Evolutionary conservation across 2,888 invertebrate genomes (phyloP).

Genomic region (Drosophila putrida): DNA sequence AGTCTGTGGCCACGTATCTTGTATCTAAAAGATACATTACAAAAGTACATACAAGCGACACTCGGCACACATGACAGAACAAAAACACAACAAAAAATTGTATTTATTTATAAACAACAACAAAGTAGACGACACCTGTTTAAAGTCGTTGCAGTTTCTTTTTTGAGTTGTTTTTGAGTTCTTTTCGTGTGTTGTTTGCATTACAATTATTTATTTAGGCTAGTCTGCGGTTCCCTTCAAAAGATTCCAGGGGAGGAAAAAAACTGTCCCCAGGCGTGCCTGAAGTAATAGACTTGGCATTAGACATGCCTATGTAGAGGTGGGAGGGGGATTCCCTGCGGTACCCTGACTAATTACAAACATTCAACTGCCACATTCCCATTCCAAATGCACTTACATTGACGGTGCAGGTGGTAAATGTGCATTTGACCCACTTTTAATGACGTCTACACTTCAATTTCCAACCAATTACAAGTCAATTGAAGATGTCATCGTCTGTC

Average conservation of each 20-base stretch:
- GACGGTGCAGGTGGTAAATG: slow-evolving; percentile 44
- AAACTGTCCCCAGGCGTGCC: slow-evolving; percentile 29
- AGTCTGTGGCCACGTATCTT: slow-evolving; percentile 44
- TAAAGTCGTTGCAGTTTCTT: slow-evolving; percentile 50
- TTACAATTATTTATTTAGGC: slow-evolving; percentile 59
- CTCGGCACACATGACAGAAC: slow-evolving; percentile 54
- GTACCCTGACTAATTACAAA: slow-evolving; percentile 49
- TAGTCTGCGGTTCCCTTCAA: slow-evolving; percentile 31
- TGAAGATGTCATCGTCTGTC: slow-evolving; percentile 65
- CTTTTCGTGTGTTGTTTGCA: slow-evolving; percentile 52
- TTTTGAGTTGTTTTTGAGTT: slow-evolving; percentile 10
- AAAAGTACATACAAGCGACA: slow-evolving; percentile 25
- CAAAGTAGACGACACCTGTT: slow-evolving; percentile 62
- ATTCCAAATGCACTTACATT: slow-evolving; percentile 10
- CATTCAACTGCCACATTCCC: slow-evolving; percentile 11
- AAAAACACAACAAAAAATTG: slow-evolving; percentile 20
- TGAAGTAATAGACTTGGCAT: slow-evolving; percentile 28
- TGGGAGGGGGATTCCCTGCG: not conserved
- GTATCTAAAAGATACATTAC: slow-evolving; percentile 37
- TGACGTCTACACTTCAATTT: slow-evolving; percentile 43
- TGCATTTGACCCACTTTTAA: slow-evolving; percentile 66
- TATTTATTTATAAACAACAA: slow-evolving; percentile 20
- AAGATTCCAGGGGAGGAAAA: not conserved
- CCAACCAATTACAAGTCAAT: slow-evolving; percentile 70
- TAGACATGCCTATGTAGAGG: slow-evolving; percentile 4